Conservation (phyloP, 2,797 vertebrate species). For the Paratrypauchen microcephalus region DNA sequence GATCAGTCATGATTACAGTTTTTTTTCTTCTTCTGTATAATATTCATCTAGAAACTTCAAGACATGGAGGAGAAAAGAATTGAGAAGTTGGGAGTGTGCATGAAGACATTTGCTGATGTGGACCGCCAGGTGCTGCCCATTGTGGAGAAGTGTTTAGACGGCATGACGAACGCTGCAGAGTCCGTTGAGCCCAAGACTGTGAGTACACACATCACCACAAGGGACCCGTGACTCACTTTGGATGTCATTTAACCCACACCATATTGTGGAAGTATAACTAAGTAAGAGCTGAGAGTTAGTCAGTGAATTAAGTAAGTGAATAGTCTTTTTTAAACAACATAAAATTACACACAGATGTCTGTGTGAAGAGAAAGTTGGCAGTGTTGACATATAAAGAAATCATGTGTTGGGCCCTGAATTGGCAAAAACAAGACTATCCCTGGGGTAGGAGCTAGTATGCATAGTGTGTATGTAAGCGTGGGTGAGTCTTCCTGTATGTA, state of each 20-base stretch:
- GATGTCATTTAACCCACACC: constrained; percentile 35
- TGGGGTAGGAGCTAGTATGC: constrained; percentile 6
- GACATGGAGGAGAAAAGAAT: constrained; percentile 96
- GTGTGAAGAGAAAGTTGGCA: constrained; percentile 14
- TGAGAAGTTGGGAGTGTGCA: constrained; percentile 84
- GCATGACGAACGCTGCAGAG: constrained; percentile 90
- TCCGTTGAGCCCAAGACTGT: constrained; percentile 88
- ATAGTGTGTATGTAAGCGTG: not conserved
- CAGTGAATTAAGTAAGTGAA: not conserved
- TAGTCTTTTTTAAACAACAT: not conserved
- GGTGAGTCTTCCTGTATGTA: constrained; percentile 14
- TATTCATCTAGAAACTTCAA: constrained; percentile 87
- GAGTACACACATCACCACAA: constrained; percentile 61
- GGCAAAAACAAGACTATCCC: constrained; percentile 32
- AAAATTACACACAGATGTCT: constrained; percentile 6
- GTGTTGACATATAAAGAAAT: constrained; percentile 44
- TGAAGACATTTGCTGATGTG: constrained; percentile 91
- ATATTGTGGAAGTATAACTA: constrained; percentile 18
- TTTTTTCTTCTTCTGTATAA: not conserved
- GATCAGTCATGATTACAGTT: too few species aligned
- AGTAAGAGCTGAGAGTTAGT: not conserved
- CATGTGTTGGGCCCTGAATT: constrained; percentile 43
- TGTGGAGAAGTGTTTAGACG: constrained; percentile 94
- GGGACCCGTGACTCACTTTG: constrained; percentile 40
- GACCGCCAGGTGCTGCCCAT: constrained; percentile 95